Percentiles rank a stretch among this genome's conserved stretches.
These are phyloP conservation scores for Acrossocheilus fasciatus DNA, from an alignment of 2,797 vertebrate genomes.

Conservation along the genomic window DNA sequence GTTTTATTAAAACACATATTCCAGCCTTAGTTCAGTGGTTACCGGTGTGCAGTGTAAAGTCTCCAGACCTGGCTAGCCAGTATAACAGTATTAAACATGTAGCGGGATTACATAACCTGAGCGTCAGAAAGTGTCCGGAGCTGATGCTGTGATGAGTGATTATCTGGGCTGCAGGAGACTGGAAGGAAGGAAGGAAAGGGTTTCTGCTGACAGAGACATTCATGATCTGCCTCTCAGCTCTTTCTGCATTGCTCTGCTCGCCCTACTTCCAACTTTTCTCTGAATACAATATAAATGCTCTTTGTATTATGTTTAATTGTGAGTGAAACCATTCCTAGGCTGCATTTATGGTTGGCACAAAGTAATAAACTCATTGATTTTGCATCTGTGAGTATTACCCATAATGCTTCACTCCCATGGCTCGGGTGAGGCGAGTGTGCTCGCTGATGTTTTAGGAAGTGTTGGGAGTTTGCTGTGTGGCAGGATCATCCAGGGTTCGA, in stretches of 20 bases:
- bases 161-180: too few relatives aligned
- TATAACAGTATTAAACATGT: background rate
- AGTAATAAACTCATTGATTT: background rate
- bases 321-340: background rate
- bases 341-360: background rate
- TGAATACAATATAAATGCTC: background rate
- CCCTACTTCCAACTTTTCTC: background rate
- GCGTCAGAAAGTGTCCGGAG: too few relatives aligned
- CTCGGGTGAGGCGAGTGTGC: too few relatives aligned
- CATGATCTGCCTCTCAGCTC: background rate
- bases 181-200: conserved; percentile 73
- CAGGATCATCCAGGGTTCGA: background rate
- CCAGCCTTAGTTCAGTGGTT: background rate
- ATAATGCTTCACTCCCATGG: background rate
- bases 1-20: background rate
- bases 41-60: background rate
- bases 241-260: too few relatives aligned
- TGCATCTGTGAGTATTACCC: background rate
- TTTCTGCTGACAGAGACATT: conserved; percentile 79
- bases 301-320: background rate
- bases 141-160: background rate
- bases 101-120: background rate
- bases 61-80: background rate
- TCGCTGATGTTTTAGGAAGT: background rate
- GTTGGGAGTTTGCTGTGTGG: background rate